Evolutionary conservation across 2,113 vertebrate species (phyloP).

Genomic region (Jacana jacana): DNA sequence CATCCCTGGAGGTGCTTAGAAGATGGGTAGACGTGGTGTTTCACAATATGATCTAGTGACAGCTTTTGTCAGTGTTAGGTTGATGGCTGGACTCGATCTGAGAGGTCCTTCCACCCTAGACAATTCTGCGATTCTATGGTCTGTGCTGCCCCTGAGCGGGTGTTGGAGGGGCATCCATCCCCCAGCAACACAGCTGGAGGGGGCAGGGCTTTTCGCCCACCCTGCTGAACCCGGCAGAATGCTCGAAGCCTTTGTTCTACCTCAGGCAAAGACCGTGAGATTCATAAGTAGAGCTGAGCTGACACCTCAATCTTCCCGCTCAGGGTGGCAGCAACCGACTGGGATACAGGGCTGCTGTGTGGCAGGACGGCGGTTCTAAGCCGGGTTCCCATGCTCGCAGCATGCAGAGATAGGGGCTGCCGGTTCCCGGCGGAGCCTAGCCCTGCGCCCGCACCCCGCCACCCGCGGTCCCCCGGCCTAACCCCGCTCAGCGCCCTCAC

Average conservation of each 20-base stretch:
- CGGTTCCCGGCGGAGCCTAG: background rate
- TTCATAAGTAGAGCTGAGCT: background rate
- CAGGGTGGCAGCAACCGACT: background rate
- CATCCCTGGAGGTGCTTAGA: background rate
- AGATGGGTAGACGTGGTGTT: background rate
- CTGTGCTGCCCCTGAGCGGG: rapidly evolving
- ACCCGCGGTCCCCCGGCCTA: background rate
- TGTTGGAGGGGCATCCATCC: background rate
- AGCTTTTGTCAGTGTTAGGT: background rate
- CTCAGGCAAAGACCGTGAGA: background rate
- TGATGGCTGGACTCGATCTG: background rate
- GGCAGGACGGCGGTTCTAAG: background rate
- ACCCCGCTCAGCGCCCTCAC: background rate
- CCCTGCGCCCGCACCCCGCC: background rate
- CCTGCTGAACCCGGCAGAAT: background rate
- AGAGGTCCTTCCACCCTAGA: background rate
- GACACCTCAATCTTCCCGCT: background rate
- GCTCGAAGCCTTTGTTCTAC: background rate
- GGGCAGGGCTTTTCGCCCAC: background rate
- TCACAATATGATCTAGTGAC: too few relatives aligned
- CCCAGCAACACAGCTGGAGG: background rate
- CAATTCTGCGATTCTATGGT: background rate
- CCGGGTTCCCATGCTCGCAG: background rate
- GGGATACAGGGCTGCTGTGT: background rate
- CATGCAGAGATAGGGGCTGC: background rate